Evolutionary conservation across 2,113 vertebrate genomes (phyloP).

Genomic region (Probosciger aterrimus): DNA sequence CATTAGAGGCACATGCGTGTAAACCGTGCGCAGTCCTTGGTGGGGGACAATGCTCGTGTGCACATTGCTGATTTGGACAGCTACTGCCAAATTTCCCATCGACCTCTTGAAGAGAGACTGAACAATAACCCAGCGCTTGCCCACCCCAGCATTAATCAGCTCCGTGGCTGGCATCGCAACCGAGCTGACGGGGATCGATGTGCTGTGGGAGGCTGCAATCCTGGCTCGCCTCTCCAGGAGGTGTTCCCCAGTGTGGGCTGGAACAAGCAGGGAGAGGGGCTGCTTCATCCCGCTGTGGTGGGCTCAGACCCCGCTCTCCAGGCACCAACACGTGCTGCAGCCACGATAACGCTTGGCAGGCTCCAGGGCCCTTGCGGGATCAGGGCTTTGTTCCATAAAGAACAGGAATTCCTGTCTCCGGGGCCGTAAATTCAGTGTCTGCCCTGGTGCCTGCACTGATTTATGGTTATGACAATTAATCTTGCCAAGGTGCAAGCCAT

Average conservation of each 20-base stretch:
- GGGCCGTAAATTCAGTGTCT: constrained; percentile 34
- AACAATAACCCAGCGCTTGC: constrained; percentile 60
- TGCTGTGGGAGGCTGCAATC: constrained; percentile 32
- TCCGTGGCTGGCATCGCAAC: constrained; percentile 47
- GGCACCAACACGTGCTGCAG: neutral
- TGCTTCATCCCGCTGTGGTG: rapidly evolving
- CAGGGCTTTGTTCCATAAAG: constrained; percentile 43
- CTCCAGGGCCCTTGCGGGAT: neutral
- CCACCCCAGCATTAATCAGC: constrained; percentile 55
- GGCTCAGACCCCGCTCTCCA: neutral
- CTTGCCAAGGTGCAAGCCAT: neutral
- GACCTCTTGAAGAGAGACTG: constrained; percentile 46
- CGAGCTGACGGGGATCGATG: constrained; percentile 20
- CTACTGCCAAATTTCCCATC: constrained; percentile 55
- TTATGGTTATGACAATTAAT: constrained; percentile 49
- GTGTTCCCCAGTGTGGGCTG: neutral
- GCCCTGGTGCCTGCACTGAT: constrained; percentile 9
- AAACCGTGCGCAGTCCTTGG: neutral
- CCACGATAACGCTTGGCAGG: neutral
- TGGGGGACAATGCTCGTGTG: neutral
- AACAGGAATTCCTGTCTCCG: constrained; percentile 56
- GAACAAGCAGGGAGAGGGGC: neutral
- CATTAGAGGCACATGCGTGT: neutral
- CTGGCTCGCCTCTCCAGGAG: constrained; percentile 3
- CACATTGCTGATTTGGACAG: neutral